Base-by-base conservation (phyloP, 2,113 vertebrate species). In the Raja brachyura region DNA sequence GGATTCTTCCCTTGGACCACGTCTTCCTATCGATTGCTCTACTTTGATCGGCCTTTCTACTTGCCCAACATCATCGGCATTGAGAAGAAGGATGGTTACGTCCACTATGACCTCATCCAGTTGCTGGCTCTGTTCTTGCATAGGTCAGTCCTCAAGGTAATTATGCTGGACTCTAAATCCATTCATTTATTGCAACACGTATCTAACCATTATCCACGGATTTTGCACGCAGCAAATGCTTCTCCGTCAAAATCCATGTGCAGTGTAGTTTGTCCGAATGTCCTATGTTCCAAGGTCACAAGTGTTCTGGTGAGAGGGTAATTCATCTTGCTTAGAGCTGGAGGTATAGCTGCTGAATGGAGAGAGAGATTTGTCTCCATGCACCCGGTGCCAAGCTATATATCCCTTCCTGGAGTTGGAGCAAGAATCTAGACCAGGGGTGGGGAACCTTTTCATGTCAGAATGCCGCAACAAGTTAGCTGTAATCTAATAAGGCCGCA, bases 1-100 rank as follows among this genome's bases (percentile, higher is more conserved):
- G 97, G 97, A 70, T 97, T 97, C 94, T 97, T 97, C 94, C 97
- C 97, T 20, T 96, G 96, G 96, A 95, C 96, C 73, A 96, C 96
- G 54, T 96, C 96, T 33, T 90, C 94, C 18, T 96, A 95, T 77
- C 94, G 95, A 54, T 96, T 97, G 93, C 95, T 96, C 94, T 95
- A 93, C 1, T 95, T 95, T 0, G 97, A 96, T 16, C 96, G 96
- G 81, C 96, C 96, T 0, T 97, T 96, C 4, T 95, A 97, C 54
- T 94, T 97, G 94, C 97, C 97, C 93, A 95, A 95, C 93, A 94
- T 95, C 39, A 93, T 93, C 0, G 97, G 97, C n/a, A 93, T 95
- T 59, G 97, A 97, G 95, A 96, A 96, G 95, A 96, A 95, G 88
- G 94, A 95, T 2, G 95, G 95, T 93, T 96, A 94, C 0, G 94